These are phyloP conservation scores for Discoglossus pictus DNA, from an alignment of 2,797 vertebrate genomes.

Conservation along the genomic window DNA sequence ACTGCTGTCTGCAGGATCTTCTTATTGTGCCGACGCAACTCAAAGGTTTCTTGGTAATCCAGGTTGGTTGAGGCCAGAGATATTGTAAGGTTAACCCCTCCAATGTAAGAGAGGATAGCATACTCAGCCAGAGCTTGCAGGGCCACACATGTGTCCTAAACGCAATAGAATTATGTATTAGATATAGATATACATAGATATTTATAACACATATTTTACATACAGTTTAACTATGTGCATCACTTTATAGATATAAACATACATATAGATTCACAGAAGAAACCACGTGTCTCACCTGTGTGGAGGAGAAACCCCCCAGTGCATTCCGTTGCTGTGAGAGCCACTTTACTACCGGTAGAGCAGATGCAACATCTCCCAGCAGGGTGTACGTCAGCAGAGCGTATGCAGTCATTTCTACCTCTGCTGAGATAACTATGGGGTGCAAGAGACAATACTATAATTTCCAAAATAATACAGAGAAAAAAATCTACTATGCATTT, in stretches of 20 bases:
- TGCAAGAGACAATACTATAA: rapidly evolving
- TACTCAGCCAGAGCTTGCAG: slow-evolving; percentile 92
- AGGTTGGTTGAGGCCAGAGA: slow-evolving; percentile 93
- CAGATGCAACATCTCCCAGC: slow-evolving; percentile 85
- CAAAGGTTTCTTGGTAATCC: slow-evolving; percentile 92
- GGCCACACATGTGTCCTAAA: slow-evolving; percentile 90
- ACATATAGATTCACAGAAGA: neutral
- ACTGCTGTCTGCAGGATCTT: slow-evolving; percentile 88
- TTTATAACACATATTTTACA: too few relatives aligned
- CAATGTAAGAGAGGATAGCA: slow-evolving; percentile 88
- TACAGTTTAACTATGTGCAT: too few relatives aligned
- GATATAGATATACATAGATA: neutral
- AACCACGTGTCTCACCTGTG: slow-evolving; percentile 73
- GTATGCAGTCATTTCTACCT: slow-evolving; percentile 94
- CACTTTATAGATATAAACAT: too few relatives aligned
- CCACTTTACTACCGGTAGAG: slow-evolving; percentile 92
- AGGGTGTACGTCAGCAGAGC: slow-evolving; percentile 87
- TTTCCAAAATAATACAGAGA: neutral
- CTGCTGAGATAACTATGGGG: slow-evolving; percentile 84
- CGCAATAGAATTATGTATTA: too few relatives aligned
- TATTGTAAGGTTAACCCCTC: slow-evolving; percentile 89
- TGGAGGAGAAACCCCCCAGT: slow-evolving; percentile 91
- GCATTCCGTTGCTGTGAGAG: slow-evolving; percentile 90
- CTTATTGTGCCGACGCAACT: slow-evolving; percentile 86
- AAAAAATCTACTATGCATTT: too few relatives aligned